phyloP scores from a whole-genome alignment of 2,113 vertebrate genomes.

The Nestor notabilis region DNA sequence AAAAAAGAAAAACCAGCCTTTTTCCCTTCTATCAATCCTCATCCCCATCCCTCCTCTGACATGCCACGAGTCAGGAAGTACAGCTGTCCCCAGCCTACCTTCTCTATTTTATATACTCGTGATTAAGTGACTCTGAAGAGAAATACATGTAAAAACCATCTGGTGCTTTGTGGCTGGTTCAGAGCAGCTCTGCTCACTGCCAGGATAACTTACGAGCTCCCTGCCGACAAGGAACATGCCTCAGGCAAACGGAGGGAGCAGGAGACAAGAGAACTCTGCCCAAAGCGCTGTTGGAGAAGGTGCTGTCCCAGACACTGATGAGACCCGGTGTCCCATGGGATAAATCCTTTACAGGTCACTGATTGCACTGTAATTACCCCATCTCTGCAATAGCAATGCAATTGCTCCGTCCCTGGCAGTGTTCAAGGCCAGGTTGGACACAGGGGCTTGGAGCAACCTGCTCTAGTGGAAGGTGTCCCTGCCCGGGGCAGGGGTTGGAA shows the following conservation, averaged over 20 bases:
- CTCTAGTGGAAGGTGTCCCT: background rate
- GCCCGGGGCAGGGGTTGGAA: background rate
- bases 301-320: background rate
- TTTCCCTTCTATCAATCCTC: background rate
- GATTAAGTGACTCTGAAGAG: constrained; percentile 55
- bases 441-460: background rate
- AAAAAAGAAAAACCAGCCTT: background rate
- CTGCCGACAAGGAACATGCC: background rate
- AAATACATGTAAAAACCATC: constrained; percentile 34
- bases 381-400: background rate
- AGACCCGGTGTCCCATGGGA: background rate
- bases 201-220: background rate
- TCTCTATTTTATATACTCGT: background rate
- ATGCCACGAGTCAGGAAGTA: background rate
- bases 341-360: background rate
- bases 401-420: background rate
- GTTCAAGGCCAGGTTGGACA: background rate
- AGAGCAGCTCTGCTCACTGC: background rate
- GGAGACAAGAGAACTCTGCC: background rate
- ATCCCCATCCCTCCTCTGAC: background rate
- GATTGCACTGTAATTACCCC: background rate
- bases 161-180: background rate
- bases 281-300: background rate
- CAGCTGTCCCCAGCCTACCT: constrained; percentile 9
- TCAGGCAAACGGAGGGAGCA: background rate